These are phyloP conservation scores for Chrosomus eos DNA, from an alignment of 2,797 vertebrate genomes.

Conservation along the genomic window DNA sequence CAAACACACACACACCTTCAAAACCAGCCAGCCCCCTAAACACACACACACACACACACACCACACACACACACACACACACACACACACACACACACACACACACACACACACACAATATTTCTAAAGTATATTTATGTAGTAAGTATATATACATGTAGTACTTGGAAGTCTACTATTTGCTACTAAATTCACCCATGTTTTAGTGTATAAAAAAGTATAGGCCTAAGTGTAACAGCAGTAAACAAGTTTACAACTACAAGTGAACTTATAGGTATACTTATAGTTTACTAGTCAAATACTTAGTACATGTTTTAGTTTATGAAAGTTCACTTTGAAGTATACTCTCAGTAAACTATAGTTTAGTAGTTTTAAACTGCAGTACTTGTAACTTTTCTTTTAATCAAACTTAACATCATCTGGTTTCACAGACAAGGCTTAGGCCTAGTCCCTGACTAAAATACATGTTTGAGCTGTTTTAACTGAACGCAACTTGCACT, in stretches of 20 bases:
- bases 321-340: not conserved
- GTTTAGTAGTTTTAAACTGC: not conserved
- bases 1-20: conserved; percentile 31
- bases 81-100: not conserved
- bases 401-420: too few species aligned
- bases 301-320: not conserved
- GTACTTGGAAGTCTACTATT: not conserved
- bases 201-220: not conserved
- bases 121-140: not conserved
- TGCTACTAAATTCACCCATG: not conserved
- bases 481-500: too few species aligned
- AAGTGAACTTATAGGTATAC: not conserved
- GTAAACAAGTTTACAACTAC: not conserved
- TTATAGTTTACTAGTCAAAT: not conserved
- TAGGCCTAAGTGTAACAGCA: not conserved
- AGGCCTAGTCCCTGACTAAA: too few species aligned
- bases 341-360: not conserved
- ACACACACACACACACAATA: too few species aligned
- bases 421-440: too few species aligned
- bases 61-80: not conserved
- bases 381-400: not conserved
- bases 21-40: not conserved
- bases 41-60: too few species aligned
- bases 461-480: too few species aligned
- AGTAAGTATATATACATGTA: too few species aligned